Conservation (phyloP, 2,113 vertebrate species). For the Boleophthalmus pectinirostris region DNA sequence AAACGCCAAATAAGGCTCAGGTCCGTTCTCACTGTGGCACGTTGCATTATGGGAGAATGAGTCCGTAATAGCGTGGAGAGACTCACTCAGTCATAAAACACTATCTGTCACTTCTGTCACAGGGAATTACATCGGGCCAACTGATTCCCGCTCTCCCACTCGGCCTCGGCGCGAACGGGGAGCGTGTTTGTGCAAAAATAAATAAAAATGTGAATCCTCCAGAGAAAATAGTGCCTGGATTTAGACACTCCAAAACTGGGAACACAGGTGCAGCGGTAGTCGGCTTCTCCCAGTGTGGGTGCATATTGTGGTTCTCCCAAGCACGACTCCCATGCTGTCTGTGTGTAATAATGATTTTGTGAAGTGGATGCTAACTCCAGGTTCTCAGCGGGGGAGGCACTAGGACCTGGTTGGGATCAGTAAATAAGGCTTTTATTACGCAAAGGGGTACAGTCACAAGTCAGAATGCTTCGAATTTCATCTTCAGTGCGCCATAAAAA, state of each 20-base stretch:
- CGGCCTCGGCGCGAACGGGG: background rate
- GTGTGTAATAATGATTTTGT: slow-evolving; percentile 68
- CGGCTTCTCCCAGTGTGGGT: slow-evolving; percentile 11
- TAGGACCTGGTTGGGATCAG: slow-evolving; percentile 46
- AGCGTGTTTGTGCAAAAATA: slow-evolving; percentile 7
- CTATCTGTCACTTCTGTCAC: slow-evolving; percentile 72
- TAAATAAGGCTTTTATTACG: slow-evolving; percentile 39
- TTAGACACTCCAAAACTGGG: slow-evolving; percentile 24
- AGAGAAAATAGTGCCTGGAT: slow-evolving; percentile 11
- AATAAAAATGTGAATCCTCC: slow-evolving; percentile 17
- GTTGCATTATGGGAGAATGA: slow-evolving; percentile 72
- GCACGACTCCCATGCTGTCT: slow-evolving; percentile 68
- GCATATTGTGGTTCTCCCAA: slow-evolving; percentile 63
- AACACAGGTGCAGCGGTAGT: slow-evolving; percentile 9
- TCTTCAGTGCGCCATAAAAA: background rate
- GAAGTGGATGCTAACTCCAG: slow-evolving; percentile 57
- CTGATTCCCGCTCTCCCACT: slow-evolving; percentile 41
- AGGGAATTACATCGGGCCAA: slow-evolving; percentile 64
- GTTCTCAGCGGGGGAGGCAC: slow-evolving; percentile 52
- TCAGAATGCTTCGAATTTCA: background rate
- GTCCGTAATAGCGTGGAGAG: slow-evolving; percentile 65
- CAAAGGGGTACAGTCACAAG: background rate
- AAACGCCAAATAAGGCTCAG: slow-evolving; percentile 16
- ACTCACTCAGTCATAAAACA: slow-evolving; percentile 75
- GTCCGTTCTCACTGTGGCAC: slow-evolving; percentile 46